Percentiles rank a stretch among this genome's conserved stretches.
These are phyloP conservation scores for Sylvia borin DNA, from an alignment of 2,797 vertebrate species.

Conservation along the genomic window DNA sequence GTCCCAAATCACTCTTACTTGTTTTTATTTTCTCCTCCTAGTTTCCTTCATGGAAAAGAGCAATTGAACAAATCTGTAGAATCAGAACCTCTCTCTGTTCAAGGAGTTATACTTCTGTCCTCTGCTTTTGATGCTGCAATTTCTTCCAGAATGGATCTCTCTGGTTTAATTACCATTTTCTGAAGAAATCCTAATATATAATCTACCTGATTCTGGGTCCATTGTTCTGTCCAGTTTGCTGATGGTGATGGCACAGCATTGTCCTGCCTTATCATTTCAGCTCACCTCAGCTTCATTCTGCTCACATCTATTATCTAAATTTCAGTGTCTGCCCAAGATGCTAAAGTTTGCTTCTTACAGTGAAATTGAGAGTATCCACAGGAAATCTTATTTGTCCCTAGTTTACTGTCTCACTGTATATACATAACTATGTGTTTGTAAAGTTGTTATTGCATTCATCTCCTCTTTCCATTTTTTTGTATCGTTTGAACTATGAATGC, in stretches of 20 bases:
- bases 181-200: neutral
- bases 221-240: neutral
- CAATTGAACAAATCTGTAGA: neutral
- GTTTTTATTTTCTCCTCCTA: neutral
- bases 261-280: neutral
- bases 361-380: neutral
- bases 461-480: neutral
- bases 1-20: neutral
- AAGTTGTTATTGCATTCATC: neutral
- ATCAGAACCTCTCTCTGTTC: neutral
- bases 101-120: neutral
- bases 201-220: neutral
- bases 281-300: neutral
- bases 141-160: neutral
- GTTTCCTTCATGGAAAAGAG: neutral
- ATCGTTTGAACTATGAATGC: neutral
- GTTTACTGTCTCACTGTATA: neutral
- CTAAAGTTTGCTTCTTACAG: neutral
- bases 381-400: neutral
- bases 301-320: neutral
- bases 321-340: neutral
- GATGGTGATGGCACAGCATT: neutral
- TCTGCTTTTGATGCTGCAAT: neutral
- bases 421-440: neutral
- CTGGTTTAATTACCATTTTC: neutral